Evolutionary conservation across 2,888 invertebrate species (phyloP), one percentile per base, ranked within the genome.

Genomic region (Tyria jacobaeae): DNA sequence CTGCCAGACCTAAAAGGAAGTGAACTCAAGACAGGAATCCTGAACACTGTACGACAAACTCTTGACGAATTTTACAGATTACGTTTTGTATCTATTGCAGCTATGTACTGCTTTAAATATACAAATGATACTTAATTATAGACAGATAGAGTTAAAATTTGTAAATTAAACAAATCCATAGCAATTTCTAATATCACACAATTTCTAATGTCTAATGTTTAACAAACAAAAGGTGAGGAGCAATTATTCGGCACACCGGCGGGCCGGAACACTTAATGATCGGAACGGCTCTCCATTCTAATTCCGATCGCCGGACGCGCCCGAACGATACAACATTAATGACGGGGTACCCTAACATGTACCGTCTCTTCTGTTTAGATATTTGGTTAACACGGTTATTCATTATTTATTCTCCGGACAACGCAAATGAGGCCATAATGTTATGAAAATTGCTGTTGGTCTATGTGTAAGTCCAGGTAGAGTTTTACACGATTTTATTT

Each of bases 231-330:
- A 77, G 79, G 66, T 64, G 58, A 59, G 71, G 62, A 63, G 61
- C 79, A 77, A 79, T 77, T 77, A 79, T 68, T 50, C 62, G 68
- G 59, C 55, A 49, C 62, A 47, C 67, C 73, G 68, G 52, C 73
- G 69, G 73, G 58, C 70, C 78, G 82, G 82, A 78, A 81, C 81
- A 73, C 68, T 73, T 81, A 83, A 83, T 80, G 83, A 84, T 78
- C 81, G 80, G 79, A 81, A 82, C 79, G 80, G 66, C 25, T 60
- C 64, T 62, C 71, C 75, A 80, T 81, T 80, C 81, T 81, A 81
- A 81, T 81, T 72, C 72, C 75, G 70, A 76, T 76, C 75, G 64
- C 73, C 78, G 73, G 73, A 69, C 66, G 68, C 60, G 63, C 75
- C 67, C 66, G 69, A 71, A 78, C 63, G 66, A 62, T 50, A 50